These are phyloP conservation scores for Heliconius melpomene DNA, from an alignment of 1,140 invertebrate species.

Conservation along the genomic window DNA sequence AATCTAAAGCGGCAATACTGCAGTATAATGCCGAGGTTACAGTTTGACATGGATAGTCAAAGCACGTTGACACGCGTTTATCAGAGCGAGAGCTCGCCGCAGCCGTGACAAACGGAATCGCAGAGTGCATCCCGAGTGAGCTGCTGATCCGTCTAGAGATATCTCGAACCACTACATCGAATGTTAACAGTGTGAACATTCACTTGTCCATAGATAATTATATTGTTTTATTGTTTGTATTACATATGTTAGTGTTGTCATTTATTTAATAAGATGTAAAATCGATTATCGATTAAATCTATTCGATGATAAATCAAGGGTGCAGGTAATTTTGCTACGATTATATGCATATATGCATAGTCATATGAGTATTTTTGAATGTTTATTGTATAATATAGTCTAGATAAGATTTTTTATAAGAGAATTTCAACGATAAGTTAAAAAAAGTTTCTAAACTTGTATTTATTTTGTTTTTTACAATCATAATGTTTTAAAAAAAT, in stretches of 20 bases:
- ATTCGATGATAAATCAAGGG: no score
- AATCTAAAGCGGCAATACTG: not conserved
- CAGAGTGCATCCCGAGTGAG: slow-evolving; percentile 75
- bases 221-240: not conserved
- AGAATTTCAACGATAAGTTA: no score
- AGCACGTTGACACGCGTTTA: slow-evolving; percentile 76
- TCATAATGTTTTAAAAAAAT: no score
- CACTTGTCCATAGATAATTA: slow-evolving; percentile 68
- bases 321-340: no score
- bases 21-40: slow-evolving; percentile 48
- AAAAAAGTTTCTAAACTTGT: no score
- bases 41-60: slow-evolving; percentile 55
- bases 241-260: not conserved
- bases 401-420: no score
- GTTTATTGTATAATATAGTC: no score
- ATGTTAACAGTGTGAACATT: slow-evolving; percentile 72
- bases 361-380: no score
- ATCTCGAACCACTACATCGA: slow-evolving; percentile 74
- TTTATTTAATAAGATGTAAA: no score
- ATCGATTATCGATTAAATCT: no score
- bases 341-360: no score
- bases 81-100: slow-evolving; percentile 72
- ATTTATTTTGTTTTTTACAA: no score
- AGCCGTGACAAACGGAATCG: slow-evolving; percentile 78
- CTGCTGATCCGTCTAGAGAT: slow-evolving; percentile 77